These are phyloP conservation scores for Proterorhinus semilunaris DNA, from an alignment of 2,113 vertebrate species.

Conservation along the genomic window DNA sequence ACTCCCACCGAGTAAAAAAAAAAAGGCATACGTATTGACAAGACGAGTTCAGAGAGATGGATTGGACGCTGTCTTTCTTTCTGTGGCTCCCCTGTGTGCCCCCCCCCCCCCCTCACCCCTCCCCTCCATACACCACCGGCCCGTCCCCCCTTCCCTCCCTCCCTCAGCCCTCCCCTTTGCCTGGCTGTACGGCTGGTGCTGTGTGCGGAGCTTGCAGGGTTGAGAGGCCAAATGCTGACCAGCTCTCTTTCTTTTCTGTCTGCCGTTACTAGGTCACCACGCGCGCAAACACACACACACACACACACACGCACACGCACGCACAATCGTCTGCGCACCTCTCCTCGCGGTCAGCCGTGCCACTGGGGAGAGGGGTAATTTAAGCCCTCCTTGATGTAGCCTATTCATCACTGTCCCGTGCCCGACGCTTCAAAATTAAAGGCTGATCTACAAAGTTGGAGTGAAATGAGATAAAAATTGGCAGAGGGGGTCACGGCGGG, in stretches of 20 bases:
- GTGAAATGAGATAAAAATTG: slow-evolving; percentile 96
- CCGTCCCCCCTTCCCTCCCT: slow-evolving; percentile 24
- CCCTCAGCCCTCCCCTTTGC: slow-evolving; percentile 14
- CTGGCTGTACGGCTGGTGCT: slow-evolving; percentile 63
- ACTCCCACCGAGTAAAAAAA: slow-evolving; percentile 14
- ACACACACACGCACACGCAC: slow-evolving; percentile 50
- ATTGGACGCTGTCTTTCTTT: slow-evolving; percentile 37
- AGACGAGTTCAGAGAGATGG: slow-evolving; percentile 43
- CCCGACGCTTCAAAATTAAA: slow-evolving; percentile 95
- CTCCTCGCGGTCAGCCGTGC: slow-evolving; percentile 77
- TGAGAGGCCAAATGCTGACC: slow-evolving; percentile 85
- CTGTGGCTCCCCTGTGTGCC: slow-evolving; percentile 8
- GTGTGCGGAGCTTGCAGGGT: slow-evolving; percentile 71
- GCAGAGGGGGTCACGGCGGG: slow-evolving; percentile 92
- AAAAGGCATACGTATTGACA: slow-evolving; percentile 48
- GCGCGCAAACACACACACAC: slow-evolving; percentile 69
- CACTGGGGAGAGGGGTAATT: slow-evolving; percentile 93
- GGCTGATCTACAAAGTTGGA: slow-evolving; percentile 98
- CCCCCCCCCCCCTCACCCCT: slow-evolving; percentile 15
- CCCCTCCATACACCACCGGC: slow-evolving; percentile 16
- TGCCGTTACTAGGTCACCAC: slow-evolving; percentile 79
- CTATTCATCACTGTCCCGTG: slow-evolving; percentile 98
- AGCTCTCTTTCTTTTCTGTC: slow-evolving; percentile 83
- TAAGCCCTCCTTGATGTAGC: slow-evolving; percentile 92
- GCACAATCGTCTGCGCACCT: slow-evolving; percentile 41